Evolutionary conservation across 2,888 invertebrate species (phyloP).

Genomic region (Steromphala cineraria): DNA sequence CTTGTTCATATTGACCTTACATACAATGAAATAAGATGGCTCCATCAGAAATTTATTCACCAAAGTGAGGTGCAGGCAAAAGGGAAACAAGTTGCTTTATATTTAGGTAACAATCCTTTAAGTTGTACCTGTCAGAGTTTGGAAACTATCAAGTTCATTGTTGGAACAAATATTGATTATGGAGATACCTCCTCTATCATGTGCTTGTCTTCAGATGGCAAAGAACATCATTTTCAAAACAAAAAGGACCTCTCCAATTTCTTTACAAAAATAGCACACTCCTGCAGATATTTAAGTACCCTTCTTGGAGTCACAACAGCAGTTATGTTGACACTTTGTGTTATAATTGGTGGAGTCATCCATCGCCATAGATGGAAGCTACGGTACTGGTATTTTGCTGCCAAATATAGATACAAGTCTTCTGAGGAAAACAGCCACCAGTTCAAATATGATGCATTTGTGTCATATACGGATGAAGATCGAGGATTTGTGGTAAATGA

Average conservation of each 20-base stretch:
- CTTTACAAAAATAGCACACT: too few species aligned
- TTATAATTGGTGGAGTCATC: neutral
- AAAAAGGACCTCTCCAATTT: neutral
- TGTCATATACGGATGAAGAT: conserved; percentile 11
- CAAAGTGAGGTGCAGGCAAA: neutral
- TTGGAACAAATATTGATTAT: neutral
- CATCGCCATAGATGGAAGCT: conserved; percentile 20
- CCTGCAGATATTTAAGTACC: neutral
- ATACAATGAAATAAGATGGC: neutral
- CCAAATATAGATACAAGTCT: neutral
- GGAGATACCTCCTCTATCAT: neutral
- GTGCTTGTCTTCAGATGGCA: neutral
- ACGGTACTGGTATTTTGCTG: conserved; percentile 6
- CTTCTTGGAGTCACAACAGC: conserved; percentile 12
- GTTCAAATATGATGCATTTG: conserved; percentile 13
- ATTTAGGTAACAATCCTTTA: neutral
- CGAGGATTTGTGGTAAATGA: neutral
- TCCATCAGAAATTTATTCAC: neutral
- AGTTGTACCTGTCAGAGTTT: conserved; percentile 11
- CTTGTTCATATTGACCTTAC: neutral
- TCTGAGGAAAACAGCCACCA: conserved; percentile 13
- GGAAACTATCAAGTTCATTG: conserved; percentile 7
- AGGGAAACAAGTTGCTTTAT: neutral
- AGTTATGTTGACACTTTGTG: neutral
- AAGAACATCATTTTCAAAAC: neutral